Base-by-base conservation (phyloP, 1,140 invertebrate genomes). In the Ips nitidus region DNA sequence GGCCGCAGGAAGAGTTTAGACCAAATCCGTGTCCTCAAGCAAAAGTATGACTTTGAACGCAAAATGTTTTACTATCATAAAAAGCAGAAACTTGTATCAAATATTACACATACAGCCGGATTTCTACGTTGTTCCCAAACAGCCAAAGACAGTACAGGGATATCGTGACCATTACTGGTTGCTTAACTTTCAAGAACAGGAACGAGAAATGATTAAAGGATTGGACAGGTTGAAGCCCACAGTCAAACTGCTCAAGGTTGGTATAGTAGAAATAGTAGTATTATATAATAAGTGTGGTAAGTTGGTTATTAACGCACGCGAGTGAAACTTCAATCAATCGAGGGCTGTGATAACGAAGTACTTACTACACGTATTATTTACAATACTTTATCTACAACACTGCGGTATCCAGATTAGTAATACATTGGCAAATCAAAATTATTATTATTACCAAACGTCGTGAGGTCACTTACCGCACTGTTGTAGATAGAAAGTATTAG, bases 121-220 rank as follows among this genome's bases (percentile, higher is more conserved):
- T 22, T 74, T 71, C 37, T 72, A 67, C 37, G 65, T 70, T 6
- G 71, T 74, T 41, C 71, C 73, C 3, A 74, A 74, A 55, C 65
- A 64, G 2, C 66, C 56, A 7, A 70, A 74, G 22, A 22, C 5
- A 4, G 50, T 43, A 2, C 5, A 42, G 4, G 40, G 37, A 3
- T 22, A 57, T 8, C 6, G 22, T 53, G 8, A 69, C 36, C 47
- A 62, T 7, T 75, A 74, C 53, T 78, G 77, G 76, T 59, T 75
- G 63, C 59, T 78, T 37, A 77, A 75, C 2, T 78, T 76, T 52
- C 77, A 78, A 70, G 74, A 75, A 62, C 77, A 78, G 57, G 77
- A 78, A 73, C 72, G 73, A 41, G 67, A 64, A 22, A 6, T 78
- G 2, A 68, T 64, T 3, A 71, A 73, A 45, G 36, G 52, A 3